These are phyloP conservation scores for Hippocampus kuda DNA, from an alignment of 2,797 vertebrate species.

Conservation along the genomic window DNA sequence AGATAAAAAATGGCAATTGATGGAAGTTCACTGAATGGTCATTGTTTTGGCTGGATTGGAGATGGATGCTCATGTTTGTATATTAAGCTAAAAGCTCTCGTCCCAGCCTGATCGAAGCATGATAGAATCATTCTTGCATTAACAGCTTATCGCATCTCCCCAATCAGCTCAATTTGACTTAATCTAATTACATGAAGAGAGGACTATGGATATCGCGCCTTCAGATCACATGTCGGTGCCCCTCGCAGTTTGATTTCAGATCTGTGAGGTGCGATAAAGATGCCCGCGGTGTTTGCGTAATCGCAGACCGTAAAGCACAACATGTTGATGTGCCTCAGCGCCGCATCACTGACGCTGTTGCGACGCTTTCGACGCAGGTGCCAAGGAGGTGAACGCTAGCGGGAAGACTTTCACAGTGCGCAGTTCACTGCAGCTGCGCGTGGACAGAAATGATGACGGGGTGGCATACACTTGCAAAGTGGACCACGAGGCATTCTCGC, in stretches of 20 bases:
- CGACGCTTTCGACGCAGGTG: slow-evolving; percentile 59
- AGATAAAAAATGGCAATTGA: no score
- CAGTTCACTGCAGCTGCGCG: slow-evolving; percentile 86
- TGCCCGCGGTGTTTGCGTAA: background rate
- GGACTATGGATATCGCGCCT: background rate
- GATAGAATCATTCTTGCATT: background rate
- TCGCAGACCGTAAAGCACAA: background rate
- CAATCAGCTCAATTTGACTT: background rate
- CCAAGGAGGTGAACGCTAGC: slow-evolving; percentile 88
- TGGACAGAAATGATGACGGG: slow-evolving; percentile 87
- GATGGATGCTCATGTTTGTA: background rate
- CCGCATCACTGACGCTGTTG: slow-evolving; percentile 31
- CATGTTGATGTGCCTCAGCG: slow-evolving; percentile 15
- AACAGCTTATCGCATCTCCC: background rate
- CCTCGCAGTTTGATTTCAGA: background rate
- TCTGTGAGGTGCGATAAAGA: background rate
- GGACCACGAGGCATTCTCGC: slow-evolving; percentile 85
- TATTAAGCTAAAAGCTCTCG: background rate
- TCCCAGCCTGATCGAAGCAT: background rate
- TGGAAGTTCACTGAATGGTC: background rate
- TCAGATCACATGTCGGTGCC: background rate
- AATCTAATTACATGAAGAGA: background rate
- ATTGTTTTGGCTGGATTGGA: background rate
- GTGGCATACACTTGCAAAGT: slow-evolving; percentile 91
- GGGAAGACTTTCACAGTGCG: slow-evolving; percentile 94